Percentiles rank a stretch among this genome's conserved stretches.
Evolutionary conservation across 2,888 invertebrate genomes (phyloP).

Genomic region (Carabus problematicus): DNA sequence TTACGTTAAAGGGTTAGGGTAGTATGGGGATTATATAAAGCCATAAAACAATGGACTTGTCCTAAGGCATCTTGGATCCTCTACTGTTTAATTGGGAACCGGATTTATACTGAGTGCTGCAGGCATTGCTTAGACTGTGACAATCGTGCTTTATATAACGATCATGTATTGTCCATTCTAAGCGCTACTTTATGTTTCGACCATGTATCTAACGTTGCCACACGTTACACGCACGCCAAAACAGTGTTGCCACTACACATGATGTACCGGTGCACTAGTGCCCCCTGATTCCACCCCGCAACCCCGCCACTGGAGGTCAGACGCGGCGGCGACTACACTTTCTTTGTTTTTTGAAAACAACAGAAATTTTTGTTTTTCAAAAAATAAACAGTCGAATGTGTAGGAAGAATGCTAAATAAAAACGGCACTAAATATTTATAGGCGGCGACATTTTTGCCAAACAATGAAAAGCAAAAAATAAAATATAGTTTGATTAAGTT

Average conservation of each 20-base stretch:
- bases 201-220: conserved; percentile 32
- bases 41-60: conserved; percentile 37
- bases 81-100: conserved; percentile 41
- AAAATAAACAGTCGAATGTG: too few species aligned
- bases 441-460: too few species aligned
- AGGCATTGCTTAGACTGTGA: background rate
- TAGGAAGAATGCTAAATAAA: too few species aligned
- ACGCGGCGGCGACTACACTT: too few species aligned
- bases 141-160: conserved; percentile 3
- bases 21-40: conserved; percentile 36
- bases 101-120: conserved; percentile 39
- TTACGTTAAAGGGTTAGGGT: conserved; percentile 9
- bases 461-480: too few species aligned
- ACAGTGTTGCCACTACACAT: conserved; percentile 36
- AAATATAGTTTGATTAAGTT: too few species aligned
- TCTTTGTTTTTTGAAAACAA: too few species aligned
- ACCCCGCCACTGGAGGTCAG: too few species aligned
- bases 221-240: conserved; percentile 26
- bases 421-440: too few species aligned
- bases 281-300: too few species aligned
- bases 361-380: too few species aligned
- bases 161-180: conserved; percentile 3
- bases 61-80: conserved; percentile 39
- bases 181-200: conserved; percentile 21
- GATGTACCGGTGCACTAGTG: too few species aligned